Conservation (phyloP, 35 echinoderm and acorn worm species). For the Hemicentrotus pulcherrimus region DNA sequence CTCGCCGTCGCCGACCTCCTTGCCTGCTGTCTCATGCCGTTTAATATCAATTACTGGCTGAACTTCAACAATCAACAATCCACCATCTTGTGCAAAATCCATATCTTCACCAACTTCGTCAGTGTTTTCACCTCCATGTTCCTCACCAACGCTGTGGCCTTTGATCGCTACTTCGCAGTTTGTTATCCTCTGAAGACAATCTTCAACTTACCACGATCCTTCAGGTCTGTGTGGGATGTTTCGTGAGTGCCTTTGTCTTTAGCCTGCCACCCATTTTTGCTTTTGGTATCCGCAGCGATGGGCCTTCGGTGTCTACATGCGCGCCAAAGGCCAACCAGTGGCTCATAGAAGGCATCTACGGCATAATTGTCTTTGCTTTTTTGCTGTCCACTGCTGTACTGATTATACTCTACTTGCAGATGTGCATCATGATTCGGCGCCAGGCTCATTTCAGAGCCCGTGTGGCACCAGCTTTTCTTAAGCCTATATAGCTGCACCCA, state of each 20-base stretch:
- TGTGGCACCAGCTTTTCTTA: background rate
- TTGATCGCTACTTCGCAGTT: slow-evolving; percentile 27
- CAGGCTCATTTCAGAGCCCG: background rate
- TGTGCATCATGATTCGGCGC: too few relatives aligned
- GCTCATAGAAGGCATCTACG: background rate
- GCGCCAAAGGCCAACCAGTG: background rate
- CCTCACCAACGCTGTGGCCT: background rate
- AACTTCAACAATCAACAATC: background rate
- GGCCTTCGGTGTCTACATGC: background rate
- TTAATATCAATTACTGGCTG: background rate
- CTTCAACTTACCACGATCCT: background rate
- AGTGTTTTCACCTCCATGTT: background rate
- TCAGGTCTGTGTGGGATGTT: background rate
- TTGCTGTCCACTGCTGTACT: background rate
- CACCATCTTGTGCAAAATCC: background rate
- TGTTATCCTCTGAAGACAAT: background rate
- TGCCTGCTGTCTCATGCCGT: too few relatives aligned
- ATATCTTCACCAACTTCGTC: background rate
- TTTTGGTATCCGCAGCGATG: background rate
- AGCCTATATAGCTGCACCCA: background rate
- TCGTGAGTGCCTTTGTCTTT: background rate
- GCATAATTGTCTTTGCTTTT: background rate
- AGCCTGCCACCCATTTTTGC: background rate
- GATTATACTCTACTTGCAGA: background rate
- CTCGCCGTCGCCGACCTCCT: too few relatives aligned